Base-by-base conservation (phyloP, 2,797 vertebrate genomes). In the Chrysolophus pictus region DNA sequence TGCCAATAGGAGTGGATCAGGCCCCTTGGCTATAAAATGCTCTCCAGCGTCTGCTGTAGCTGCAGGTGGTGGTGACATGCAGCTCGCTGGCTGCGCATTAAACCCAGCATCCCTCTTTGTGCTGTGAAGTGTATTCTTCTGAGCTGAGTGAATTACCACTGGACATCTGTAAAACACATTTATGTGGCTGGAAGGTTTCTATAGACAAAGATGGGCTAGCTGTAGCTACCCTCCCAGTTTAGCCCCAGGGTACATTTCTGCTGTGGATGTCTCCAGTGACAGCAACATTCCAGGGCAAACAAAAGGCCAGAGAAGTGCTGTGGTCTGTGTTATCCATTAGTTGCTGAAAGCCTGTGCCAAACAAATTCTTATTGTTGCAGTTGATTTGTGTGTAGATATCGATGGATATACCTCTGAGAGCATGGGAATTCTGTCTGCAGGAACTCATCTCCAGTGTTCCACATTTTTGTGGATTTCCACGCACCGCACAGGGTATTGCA, bases 131-230 rank as follows among this genome's bases (percentile, higher is more conserved):
- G 41, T 95, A 60, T 91, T 88, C 68, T 93, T 96, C 85, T 93
- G 53, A 79, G 77, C 89, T 89, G 46, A 93, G 65, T 88, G 86
- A 93, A 86, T 95, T 91, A 96, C 89, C 94, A 74, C 39, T 80
- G 94, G 89, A 93, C 92, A 96, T 95, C 93, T 97, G 96, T 94
- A 95, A 96, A 97, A 94, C 93, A 88, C 89, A 97, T 97, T 96
- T 95, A 78, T 96, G 79, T 74, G 94, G 59, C 92, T 89, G 78
- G 87, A 92, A 91, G 89, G 65, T 93, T 96, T 95, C 92, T 95
- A 77, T 24, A 95, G 95, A 93, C 90, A 96, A 93, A 93, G 94
- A 95, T 91, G 93, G 37, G n/a, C 83, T 92, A 89, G 92, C 49
- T 91, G 29, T 90, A 95, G 93, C 91, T 89, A 72, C 94, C 46